Base-by-base conservation (phyloP, 2,797 vertebrate genomes). In the Cyprinella venusta region DNA sequence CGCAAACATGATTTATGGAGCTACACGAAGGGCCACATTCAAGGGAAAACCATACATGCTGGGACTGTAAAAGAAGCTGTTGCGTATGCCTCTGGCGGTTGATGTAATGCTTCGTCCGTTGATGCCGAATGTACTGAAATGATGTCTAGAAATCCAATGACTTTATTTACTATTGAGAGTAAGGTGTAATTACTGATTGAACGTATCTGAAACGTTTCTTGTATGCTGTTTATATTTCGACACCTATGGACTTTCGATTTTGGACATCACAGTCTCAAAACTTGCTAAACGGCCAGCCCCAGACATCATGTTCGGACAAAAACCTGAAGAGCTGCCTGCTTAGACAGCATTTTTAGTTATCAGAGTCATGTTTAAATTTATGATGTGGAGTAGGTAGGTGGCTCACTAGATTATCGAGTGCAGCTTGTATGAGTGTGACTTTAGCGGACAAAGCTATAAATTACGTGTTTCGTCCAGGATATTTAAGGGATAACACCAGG, bases 161-260 rank as follows among this genome's bases (percentile, higher is more conserved):
- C 63, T 79, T 26, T 86, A 86, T 84, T 82, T 84, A 76, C 36
- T 24, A 76, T 82, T 72, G 79, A 82, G 82, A 36, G 18, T 65
- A 48, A 82, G 36, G 56, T 81, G 81, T 69, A 69, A 64, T 81
- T 40, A 81, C 76, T 26, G 77, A 59, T 71, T 56, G 65, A 50
- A 78, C 59, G 74, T 67, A 19, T 26, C 36, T 63, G 24, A 77
- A 69, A 59, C 68, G 38, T 69, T 38, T 24, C 70, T 76, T 80
- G 82, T 40, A n/a, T 19, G 26, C 42, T 74, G 26, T 36, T 79
- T 48, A 72, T 71, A 42, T 50, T 74, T 24, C 15, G 5, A 64
- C 65, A 71, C 5, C 68, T 59, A 50, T n/a, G n/a, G 56, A 79
- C 36, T 26, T 36, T 36, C 1, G 1, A 6, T 40, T 56, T 3